phyloP scores from a whole-genome alignment of 2,797 vertebrate genomes.

The Huso huso region DNA sequence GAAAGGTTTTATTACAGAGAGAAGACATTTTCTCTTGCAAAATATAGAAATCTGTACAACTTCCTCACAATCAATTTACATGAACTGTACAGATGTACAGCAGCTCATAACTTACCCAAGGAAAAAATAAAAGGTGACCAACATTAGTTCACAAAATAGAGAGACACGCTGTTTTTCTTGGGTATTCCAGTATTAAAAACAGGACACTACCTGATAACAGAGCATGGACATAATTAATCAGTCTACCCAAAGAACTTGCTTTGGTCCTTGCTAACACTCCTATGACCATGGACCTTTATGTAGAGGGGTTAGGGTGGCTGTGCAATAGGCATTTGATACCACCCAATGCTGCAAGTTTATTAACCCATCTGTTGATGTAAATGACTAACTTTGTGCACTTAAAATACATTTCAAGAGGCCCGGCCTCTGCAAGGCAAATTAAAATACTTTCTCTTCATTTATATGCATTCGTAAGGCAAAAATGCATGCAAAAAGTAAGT shows the following conservation, averaged over 20 bases:
- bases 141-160: conserved; percentile 95
- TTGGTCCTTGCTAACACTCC: conserved; percentile 75
- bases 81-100: conserved; percentile 99
- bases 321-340: conserved; percentile 61
- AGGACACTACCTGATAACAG: conserved; percentile 63
- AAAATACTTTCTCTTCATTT: too few species aligned
- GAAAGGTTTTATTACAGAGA: conserved; percentile 99
- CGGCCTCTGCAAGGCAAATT: too few species aligned
- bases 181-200: conserved; percentile 60
- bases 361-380: conserved; percentile 53
- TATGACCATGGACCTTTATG: conserved; percentile 61
- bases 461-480: too few species aligned
- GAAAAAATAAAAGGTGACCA: conserved; percentile 88
- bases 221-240: conserved; percentile 58
- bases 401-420: conserved; percentile 57
- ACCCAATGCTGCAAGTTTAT: conserved; percentile 49
- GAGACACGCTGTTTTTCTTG: conserved; percentile 69
- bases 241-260: conserved; percentile 60
- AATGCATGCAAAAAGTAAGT: too few species aligned
- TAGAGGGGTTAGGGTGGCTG: conserved; percentile 56
- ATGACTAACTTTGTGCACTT: conserved; percentile 59
- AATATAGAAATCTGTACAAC: conserved; percentile 99
- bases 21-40: conserved; percentile 98
- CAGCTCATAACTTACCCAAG: conserved; percentile 99
- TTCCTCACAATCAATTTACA: conserved; percentile 99